A percentile compares a stretch with the other conserved stretches of the same genome.
These are phyloP conservation scores for Cynaeus angustus DNA, from an alignment of 2,888 invertebrate species.

Conservation along the genomic window DNA sequence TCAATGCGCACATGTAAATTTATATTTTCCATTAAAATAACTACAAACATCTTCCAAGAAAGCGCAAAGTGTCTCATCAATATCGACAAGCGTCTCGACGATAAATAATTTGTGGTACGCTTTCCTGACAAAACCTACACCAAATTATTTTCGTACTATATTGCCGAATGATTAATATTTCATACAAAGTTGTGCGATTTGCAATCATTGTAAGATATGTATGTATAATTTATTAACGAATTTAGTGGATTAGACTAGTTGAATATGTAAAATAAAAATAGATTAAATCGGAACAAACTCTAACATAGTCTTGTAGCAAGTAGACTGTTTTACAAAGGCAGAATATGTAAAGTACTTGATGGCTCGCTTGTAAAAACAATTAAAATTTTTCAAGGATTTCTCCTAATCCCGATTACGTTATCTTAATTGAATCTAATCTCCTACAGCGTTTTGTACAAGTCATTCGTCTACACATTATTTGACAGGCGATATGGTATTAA, in stretches of 20 bases:
- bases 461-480: no score
- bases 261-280: constrained; percentile 56
- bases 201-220: constrained; percentile 71
- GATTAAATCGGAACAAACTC: constrained; percentile 56
- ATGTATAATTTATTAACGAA: constrained; percentile 68
- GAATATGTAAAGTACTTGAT: constrained; percentile 63
- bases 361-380: constrained; percentile 54
- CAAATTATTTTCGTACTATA: constrained; percentile 31
- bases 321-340: constrained; percentile 67
- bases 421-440: constrained; percentile 39
- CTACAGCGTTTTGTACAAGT: no score
- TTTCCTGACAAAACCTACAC: constrained; percentile 14
- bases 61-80: constrained; percentile 28
- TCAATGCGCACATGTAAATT: constrained; percentile 3
- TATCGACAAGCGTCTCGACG: constrained; percentile 17
- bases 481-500: neutral
- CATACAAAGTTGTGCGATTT: constrained; percentile 69
- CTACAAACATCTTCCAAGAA: neutral
- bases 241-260: constrained; percentile 61
- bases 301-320: constrained; percentile 56
- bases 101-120: constrained; percentile 31
- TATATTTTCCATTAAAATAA: constrained; percentile 2
- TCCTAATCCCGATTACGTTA: constrained; percentile 17
- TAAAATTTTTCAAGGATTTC: neutral
- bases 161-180: constrained; percentile 56